Base-by-base conservation (phyloP, 2,888 invertebrate genomes). In the Eilema depressum region DNA sequence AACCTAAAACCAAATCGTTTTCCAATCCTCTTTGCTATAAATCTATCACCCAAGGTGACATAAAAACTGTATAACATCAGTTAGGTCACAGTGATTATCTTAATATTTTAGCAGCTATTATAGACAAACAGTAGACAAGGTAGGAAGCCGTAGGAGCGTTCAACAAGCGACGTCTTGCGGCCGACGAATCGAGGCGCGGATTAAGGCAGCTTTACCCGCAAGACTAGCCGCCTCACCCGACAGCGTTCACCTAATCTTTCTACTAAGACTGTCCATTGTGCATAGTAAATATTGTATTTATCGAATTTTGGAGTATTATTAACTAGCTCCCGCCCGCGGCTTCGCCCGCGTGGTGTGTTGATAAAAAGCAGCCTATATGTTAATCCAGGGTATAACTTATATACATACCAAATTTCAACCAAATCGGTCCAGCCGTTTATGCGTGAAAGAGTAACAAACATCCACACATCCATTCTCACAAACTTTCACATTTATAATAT, bases 141-240 rank as follows among this genome's bases (percentile, higher is more conserved):
- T 33, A 62, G 65, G 93, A 93, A 93, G 92, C 93, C 93, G 83
- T 85, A 89, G 86, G 73, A 83, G 84, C 84, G 77, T 87, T 92
- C 93, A 93, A 93, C 93, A 93, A 92, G 92, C 92, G 88, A 81
- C 89, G 91, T 93, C 93, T 93, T 91, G 88, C 82, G 88, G 90
- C 85, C 74, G 85, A 82, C 83, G 86, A 85, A 86, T 86, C 86
- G 72, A 84, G 83, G 77, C 85, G 76, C 85, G 92, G 93, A 93
- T 94, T 93, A 94, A 88, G 88, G 79, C 86, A 85, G 91, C 91
- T 91, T 91, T 90, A 80, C 85, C 85, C 87, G 83, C 85, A 84
- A 85, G 82, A 73, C 78, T 74, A 68, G 71, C 64, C 67, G 66
- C 75, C 63, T 74, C 68, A 71, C 69, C 75, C 71, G 67, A 33